A percentile compares a stretch with the other conserved stretches of the same genome.
These are phyloP conservation scores for Epinephelus malabaricus DNA, from an alignment of 2,797 vertebrate species.

Conservation along the genomic window DNA sequence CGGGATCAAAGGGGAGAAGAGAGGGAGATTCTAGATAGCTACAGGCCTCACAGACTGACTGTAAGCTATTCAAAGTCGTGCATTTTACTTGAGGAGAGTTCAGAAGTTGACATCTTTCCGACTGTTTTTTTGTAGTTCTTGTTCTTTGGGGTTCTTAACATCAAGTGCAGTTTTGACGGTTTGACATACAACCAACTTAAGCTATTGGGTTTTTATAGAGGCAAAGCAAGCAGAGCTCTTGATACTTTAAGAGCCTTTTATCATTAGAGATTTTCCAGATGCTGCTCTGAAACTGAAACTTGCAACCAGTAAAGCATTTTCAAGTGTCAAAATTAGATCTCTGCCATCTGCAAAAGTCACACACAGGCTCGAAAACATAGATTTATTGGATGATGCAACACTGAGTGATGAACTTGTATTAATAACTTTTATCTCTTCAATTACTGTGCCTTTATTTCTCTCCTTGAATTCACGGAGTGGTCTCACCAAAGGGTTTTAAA, in stretches of 20 bases:
- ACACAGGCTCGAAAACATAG: not conserved
- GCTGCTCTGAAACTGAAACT: conserved; percentile 24
- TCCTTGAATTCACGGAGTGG: not conserved
- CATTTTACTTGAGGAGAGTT: conserved; percentile 27
- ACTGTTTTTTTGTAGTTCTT: conserved; percentile 7
- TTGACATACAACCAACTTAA: conserved; percentile 10
- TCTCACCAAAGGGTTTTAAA: conserved; percentile 17
- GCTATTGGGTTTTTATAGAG: not conserved
- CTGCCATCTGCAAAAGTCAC: not conserved
- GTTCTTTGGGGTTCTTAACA: conserved; percentile 17
- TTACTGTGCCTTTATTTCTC: not conserved
- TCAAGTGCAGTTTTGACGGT: conserved; percentile 33
- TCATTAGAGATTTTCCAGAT: conserved; percentile 28
- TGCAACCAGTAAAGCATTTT: conserved; percentile 2
- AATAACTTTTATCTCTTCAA: not conserved
- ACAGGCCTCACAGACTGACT: conserved; percentile 37
- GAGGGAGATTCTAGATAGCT: conserved; percentile 52
- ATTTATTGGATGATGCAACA: not conserved
- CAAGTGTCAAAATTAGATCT: not conserved
- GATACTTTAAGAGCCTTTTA: conserved; percentile 20
- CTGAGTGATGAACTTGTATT: not conserved
- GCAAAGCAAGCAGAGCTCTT: conserved; percentile 8
- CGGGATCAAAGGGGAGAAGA: conserved; percentile 56
- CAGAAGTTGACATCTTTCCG: conserved; percentile 11
- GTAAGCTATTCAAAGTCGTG: conserved; percentile 31